A percentile compares a stretch with the other conserved stretches of the same genome.
Evolutionary conservation across 2,797 vertebrate genomes (phyloP).

Genomic region (Acropternis orthonyx): DNA sequence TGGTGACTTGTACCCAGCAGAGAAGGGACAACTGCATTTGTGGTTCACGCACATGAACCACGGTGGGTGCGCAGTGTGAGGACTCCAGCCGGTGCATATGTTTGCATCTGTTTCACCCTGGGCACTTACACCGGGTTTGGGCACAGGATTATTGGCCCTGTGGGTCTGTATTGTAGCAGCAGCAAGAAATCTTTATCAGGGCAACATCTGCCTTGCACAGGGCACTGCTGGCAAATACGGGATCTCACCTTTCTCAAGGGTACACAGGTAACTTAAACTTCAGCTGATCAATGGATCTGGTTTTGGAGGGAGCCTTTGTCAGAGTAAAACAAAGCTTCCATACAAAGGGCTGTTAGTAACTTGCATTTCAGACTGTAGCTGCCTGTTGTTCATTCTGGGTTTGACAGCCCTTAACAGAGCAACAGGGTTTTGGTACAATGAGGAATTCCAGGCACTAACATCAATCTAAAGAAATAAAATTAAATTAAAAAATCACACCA

Average conservation of each 20-base stretch:
- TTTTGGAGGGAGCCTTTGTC: not conserved
- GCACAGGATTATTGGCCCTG: not conserved
- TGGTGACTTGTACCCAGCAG: not conserved
- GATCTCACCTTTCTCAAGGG: not conserved
- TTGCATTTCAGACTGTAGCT: not conserved
- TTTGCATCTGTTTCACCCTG: not conserved
- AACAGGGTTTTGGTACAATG: not conserved
- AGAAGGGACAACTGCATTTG: not conserved
- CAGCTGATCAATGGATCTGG: not conserved
- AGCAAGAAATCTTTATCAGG: not conserved
- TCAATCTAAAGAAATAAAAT: not conserved
- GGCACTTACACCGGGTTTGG: not conserved
- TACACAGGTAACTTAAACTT: not conserved
- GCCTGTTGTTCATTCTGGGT: not conserved
- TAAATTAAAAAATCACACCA: not conserved
- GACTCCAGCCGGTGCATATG: not conserved
- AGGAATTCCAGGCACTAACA: not conserved
- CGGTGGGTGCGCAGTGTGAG: accelerated
- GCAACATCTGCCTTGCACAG: not conserved
- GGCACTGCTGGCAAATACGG: not conserved
- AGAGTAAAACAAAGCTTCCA: not conserved
- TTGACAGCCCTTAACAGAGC: not conserved
- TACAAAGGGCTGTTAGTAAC: not conserved
- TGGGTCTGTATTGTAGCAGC: not conserved
- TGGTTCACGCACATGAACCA: accelerated